Evolutionary conservation across 2,888 invertebrate genomes (phyloP), one percentile per base, ranked within the genome.

Genomic region (Leptogaster cylindrica): DNA sequence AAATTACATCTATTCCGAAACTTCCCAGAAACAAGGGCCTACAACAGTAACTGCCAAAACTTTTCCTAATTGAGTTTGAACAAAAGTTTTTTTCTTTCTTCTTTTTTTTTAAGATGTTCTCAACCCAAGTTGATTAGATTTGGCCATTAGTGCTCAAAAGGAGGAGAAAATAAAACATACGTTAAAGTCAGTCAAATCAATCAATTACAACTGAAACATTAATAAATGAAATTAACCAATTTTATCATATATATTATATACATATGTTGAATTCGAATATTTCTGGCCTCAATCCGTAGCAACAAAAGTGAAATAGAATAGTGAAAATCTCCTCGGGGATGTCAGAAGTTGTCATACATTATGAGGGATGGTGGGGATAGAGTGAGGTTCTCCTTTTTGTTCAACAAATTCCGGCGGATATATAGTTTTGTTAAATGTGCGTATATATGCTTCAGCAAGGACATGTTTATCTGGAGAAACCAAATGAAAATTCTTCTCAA

Each of bases 291-390:
- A 41, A 41, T 41, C 41, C 18, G 41, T n/a, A 41, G 18, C 14
- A 41, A 41, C 14, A 41, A 18, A 41, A 41, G 18, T 41, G n/a
- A n/a, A n/a, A 55, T 55, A 36, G 55, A 55, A 55, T 33, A 55
- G 55, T 25, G 36, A 33, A 36, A 55, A 55, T 55, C 55, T 55
- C 39, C 25, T 55, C 23, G 36, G 39, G 55, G 23, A 55, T 55
- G 55, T 36, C 55, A 55, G 31, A 55, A 55, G n/a, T 55, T 55
- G 55, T 55, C 55, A 55, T 39, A 36, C 55, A 23, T 55, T 55
- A 55, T 55, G 55, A 55, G 31, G 55, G 55, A 55, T 55, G 23
- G 36, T 18, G 55, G 36, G 14, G 39, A 8, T n/a, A n/a, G n/a
- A n/a, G n/a, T n/a, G n/a, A n/a, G n/a, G n/a, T n/a, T n/a, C n/a